These are phyloP conservation scores for Indicator indicator DNA, from an alignment of 2,113 vertebrate genomes.

Conservation along the genomic window DNA sequence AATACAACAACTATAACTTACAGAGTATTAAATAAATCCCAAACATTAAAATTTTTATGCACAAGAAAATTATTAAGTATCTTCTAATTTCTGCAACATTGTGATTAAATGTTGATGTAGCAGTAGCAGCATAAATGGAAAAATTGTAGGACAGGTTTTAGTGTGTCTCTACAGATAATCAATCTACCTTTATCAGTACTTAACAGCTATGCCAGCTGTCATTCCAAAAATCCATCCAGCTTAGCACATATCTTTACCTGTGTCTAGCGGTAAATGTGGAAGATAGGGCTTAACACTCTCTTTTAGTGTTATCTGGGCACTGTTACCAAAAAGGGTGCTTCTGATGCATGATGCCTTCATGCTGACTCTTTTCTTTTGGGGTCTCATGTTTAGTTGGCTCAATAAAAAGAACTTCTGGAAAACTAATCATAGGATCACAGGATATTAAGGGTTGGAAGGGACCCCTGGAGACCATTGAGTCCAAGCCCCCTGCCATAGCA, in stretches of 20 bases:
- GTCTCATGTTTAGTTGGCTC: background rate
- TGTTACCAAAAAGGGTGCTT: background rate
- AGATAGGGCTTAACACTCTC: background rate
- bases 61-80: background rate
- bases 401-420: background rate
- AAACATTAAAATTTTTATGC: background rate
- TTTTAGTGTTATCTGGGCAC: background rate
- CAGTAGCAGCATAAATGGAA: background rate
- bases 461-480: too few relatives aligned
- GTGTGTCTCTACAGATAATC: background rate
- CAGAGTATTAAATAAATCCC: background rate
- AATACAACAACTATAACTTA: background rate
- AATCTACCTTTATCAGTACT: conserved; percentile 46
- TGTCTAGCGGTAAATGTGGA: background rate
- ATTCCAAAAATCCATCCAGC: conserved; percentile 32
- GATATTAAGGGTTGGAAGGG: too few relatives aligned
- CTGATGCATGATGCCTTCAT: background rate
- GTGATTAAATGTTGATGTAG: conserved; percentile 47
- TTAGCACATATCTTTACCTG: background rate
- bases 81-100: background rate
- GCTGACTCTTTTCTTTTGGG: background rate
- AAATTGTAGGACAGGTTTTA: conserved; percentile 3
- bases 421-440: background rate
- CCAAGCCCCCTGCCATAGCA: too few relatives aligned
- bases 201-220: conserved; percentile 46